Conservation (phyloP, 1,140 invertebrate genomes). For the Caenorhabditis briggsae region DNA sequence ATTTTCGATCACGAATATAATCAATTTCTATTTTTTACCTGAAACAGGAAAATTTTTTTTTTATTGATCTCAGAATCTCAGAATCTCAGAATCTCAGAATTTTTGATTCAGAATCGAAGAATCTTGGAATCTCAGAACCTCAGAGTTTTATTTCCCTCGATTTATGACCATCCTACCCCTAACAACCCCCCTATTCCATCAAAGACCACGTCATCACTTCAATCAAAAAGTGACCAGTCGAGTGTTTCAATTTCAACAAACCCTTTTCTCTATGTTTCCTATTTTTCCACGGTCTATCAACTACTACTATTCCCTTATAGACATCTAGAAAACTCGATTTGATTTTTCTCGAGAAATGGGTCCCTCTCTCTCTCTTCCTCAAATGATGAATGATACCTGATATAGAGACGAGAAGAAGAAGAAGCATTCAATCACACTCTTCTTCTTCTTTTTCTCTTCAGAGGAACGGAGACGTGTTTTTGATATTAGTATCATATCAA, state of each 20-base stretch:
- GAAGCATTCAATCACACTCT: slow-evolving; percentile 21
- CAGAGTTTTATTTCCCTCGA: no score
- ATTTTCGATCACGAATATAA: no score
- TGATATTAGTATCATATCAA: slow-evolving; percentile 14
- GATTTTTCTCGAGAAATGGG: neutral
- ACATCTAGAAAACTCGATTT: no score
- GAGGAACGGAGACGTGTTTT: slow-evolving; percentile 15
- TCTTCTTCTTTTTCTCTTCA: neutral
- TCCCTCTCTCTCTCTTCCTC: slow-evolving; percentile 17
- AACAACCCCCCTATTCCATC: neutral
- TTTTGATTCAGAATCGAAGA: no score
- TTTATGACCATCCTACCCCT: neutral
- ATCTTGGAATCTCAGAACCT: no score
- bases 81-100: no score
- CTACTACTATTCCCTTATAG: neutral
- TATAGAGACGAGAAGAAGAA: neutral
- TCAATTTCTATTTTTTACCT: no score
- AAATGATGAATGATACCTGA: slow-evolving; percentile 43
- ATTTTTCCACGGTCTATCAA: neutral
- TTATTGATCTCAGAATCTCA: no score
- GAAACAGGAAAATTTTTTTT: no score
- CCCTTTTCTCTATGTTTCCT: neutral
- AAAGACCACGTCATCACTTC: slow-evolving; percentile 1
- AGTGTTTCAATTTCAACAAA: slow-evolving; percentile 22
- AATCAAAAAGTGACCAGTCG: slow-evolving; percentile 15